Conservation (phyloP, 2,888 invertebrate genomes). For the Tetrapedia diversipes region DNA sequence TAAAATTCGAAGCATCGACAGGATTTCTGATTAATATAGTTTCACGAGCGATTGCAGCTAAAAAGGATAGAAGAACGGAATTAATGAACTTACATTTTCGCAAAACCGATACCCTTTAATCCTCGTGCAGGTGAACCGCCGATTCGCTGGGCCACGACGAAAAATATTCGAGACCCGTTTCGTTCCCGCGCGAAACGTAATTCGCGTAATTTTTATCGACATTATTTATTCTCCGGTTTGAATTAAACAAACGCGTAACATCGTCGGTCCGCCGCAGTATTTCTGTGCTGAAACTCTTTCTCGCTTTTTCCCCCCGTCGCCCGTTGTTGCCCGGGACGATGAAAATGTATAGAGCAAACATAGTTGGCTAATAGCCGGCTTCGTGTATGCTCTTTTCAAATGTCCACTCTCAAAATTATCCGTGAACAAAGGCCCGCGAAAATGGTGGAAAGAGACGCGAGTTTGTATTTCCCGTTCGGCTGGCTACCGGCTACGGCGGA, state of each 20-base stretch:
- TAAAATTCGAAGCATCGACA: too few species aligned
- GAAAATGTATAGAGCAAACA: conserved; percentile 19
- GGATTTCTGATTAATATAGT: not conserved
- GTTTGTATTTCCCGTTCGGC: conserved; percentile 54
- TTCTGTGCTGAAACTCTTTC: not conserved
- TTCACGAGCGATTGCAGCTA: not conserved
- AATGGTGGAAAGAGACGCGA: conserved; percentile 35
- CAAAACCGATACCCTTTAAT: not conserved
- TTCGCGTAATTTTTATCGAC: not conserved
- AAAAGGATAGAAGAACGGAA: too few species aligned
- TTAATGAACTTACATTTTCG: not conserved
- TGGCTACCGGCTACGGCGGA: conserved; percentile 47
- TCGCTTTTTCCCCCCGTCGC: too few species aligned
- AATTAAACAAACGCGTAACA: not conserved
- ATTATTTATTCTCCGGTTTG: not conserved
- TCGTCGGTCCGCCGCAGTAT: not conserved
- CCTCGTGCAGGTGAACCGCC: too few species aligned
- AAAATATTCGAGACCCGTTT: too few species aligned
- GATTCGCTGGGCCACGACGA: too few species aligned
- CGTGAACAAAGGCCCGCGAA: conserved; percentile 57
- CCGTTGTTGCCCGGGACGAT: not conserved
- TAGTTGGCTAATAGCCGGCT: conserved; percentile 24
- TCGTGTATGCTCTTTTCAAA: conserved; percentile 49
- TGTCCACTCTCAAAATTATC: conserved; percentile 54
- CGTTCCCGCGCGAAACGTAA: not conserved